These are phyloP conservation scores for Gnathonemus longibarbis DNA, from an alignment of 2,113 vertebrate species.

Conservation along the genomic window DNA sequence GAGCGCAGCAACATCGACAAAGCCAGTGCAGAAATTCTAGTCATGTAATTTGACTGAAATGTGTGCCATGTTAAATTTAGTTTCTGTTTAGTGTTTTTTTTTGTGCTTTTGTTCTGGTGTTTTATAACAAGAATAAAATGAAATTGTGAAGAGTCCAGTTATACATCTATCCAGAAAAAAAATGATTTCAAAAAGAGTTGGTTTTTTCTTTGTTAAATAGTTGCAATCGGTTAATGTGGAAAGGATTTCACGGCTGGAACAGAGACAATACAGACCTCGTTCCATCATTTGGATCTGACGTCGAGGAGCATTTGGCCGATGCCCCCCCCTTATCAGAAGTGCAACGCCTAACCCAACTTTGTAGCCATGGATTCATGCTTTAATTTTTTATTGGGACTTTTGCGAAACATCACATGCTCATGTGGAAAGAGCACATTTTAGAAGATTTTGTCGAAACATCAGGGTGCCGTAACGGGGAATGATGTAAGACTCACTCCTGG, in stretches of 20 bases:
- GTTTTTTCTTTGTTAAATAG: neutral
- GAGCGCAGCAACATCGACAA: neutral
- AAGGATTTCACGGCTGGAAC: neutral
- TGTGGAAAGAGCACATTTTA: neutral
- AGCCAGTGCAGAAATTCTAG: neutral
- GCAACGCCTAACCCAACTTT: neutral
- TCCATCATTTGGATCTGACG: neutral
- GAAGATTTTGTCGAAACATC: conserved; percentile 25
- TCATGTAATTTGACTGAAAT: neutral
- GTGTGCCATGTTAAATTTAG: neutral
- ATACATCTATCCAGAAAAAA: neutral
- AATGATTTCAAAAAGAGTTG: neutral
- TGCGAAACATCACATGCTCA: neutral
- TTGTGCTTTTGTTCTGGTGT: neutral
- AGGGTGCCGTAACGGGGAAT: conserved; percentile 21
- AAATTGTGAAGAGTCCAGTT: neutral
- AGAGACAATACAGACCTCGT: neutral
- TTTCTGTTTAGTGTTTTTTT: neutral
- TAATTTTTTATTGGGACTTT: neutral
- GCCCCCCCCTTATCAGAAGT: neutral
- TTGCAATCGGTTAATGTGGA: neutral
- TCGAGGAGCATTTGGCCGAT: neutral
- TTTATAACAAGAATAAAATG: neutral
- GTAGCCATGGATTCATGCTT: neutral
- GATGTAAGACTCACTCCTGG: conserved; percentile 28